Evolutionary conservation across 2,888 invertebrate genomes (phyloP), one percentile per base, ranked within the genome.

Genomic region (Dorcus parallelipipedus): DNA sequence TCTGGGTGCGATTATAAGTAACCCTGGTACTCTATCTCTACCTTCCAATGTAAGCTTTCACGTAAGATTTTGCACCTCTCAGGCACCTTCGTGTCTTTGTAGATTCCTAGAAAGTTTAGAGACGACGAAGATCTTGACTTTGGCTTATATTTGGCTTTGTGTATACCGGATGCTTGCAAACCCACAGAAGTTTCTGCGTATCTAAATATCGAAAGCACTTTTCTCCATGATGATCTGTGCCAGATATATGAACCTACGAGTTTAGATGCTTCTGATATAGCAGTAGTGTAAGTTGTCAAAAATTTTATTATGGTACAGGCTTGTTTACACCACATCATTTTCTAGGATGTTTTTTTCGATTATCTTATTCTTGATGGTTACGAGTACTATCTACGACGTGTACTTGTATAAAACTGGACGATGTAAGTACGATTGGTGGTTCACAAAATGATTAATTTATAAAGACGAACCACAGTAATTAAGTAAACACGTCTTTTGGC

Each of bases 101-200:
- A 42, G 10, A 42, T 42, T 14, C 42, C 42, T 14, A 42, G 6
- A 7, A 5, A 33, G 7, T 7, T 9, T 10, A 42, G 10, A 42
- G 10, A 42, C 4, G 14, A 14, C 10, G 42, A 42, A 7, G 42
- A 42, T 1, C 42, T 14, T 14, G 42, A 10, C 6, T 7, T 42
- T 42, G 42, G 3, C 10, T 17, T 42, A 9, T 4, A 14, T 6
- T 42, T 42, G 6, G 3, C 42, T 10, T 14, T 42, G 14, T 42
- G 42, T 5, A 42, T 42, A 42, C 60, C 60, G 8, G 45, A 54
- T 48, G 57, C 57, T 41, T 60, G 60, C 42, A 41, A 9, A 20
- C 51, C 60, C 14, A 10, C 39, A 6, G 59, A 59, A 52, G 23
- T 42, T 14, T 20, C 42, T 9, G 52, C 51, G 20, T 55, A 38